Percentiles rank a stretch among this genome's conserved stretches.
phyloP scores from a whole-genome alignment of 2,888 invertebrate species.

The Philhelius pedissequus region DNA sequence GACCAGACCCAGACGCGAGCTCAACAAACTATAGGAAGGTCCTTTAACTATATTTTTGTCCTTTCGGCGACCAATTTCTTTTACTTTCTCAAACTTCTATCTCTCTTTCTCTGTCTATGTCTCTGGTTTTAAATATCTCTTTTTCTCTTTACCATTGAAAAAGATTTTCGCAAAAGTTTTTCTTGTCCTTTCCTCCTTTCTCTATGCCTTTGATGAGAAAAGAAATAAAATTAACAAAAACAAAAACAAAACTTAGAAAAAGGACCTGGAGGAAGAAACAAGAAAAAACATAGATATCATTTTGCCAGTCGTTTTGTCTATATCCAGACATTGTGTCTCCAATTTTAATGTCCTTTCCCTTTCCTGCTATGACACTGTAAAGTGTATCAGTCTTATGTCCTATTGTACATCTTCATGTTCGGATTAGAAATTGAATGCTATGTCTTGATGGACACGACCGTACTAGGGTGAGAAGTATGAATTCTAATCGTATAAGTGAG shows the following conservation, averaged over 20 bases:
- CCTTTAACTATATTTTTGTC: constrained; percentile 38
- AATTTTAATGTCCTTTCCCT: constrained; percentile 64
- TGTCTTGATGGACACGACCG: constrained; percentile 1
- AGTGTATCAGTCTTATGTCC: constrained; percentile 30
- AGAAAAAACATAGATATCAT: constrained; percentile 64
- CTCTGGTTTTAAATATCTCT: too few relatives aligned
- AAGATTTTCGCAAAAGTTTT: constrained; percentile 50
- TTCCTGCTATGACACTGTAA: constrained; percentile 40
- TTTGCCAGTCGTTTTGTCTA: constrained; percentile 63
- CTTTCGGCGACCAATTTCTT: constrained; percentile 59
- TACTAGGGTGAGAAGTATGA: background rate
- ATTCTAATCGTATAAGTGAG: too few relatives aligned
- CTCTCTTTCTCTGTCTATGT: background rate
- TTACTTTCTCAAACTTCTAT: background rate
- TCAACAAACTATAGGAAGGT: constrained; percentile 60
- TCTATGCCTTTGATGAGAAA: background rate
- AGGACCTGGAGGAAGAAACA: constrained; percentile 22
- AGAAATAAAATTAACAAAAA: constrained; percentile 22
- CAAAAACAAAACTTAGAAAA: background rate
- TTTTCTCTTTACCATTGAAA: constrained; percentile 2
- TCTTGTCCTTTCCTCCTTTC: background rate
- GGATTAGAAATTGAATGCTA: background rate
- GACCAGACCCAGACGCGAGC: constrained; percentile 1
- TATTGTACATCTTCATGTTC: background rate
- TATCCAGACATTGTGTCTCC: constrained; percentile 66